Evolutionary conservation across 2,797 vertebrate genomes (phyloP).

Genomic region (Synaphobranchus kaupii): DNA sequence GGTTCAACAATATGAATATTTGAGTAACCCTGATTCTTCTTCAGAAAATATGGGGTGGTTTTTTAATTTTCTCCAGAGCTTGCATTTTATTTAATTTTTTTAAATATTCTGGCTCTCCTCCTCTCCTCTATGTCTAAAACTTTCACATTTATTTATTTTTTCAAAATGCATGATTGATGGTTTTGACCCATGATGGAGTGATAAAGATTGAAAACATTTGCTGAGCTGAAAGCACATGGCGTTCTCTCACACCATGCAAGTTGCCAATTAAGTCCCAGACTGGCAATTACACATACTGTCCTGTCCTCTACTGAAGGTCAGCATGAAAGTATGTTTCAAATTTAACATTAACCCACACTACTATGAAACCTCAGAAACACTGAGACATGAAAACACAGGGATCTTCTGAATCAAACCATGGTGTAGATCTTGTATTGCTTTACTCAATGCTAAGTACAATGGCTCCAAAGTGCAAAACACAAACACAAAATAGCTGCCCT

Average conservation of each 20-base stretch:
- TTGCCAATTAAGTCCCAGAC: neutral
- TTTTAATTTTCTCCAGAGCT: no score
- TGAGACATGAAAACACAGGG: neutral
- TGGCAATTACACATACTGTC: conserved; percentile 14
- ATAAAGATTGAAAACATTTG: neutral
- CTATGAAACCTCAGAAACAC: neutral
- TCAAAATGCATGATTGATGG: no score
- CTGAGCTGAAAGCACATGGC: neutral
- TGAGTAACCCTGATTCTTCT: no score
- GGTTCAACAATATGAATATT: neutral
- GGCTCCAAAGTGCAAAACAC: neutral
- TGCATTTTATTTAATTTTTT: no score
- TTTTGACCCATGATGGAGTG: neutral
- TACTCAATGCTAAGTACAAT: neutral
- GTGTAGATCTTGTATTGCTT: neutral
- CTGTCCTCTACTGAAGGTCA: conserved; percentile 20
- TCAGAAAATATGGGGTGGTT: no score
- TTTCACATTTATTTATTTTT: no score
- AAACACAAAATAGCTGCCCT: neutral
- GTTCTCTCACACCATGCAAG: conserved; percentile 8
- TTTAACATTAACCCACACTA: neutral
- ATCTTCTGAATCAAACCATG: neutral
- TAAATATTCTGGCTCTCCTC: no score
- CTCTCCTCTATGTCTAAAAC: neutral
- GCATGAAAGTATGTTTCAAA: conserved; percentile 6